Percentiles rank a stretch among this genome's conserved stretches.
Evolutionary conservation across 2,888 invertebrate genomes (phyloP).

Genomic region (Andrena chrysosceles): DNA sequence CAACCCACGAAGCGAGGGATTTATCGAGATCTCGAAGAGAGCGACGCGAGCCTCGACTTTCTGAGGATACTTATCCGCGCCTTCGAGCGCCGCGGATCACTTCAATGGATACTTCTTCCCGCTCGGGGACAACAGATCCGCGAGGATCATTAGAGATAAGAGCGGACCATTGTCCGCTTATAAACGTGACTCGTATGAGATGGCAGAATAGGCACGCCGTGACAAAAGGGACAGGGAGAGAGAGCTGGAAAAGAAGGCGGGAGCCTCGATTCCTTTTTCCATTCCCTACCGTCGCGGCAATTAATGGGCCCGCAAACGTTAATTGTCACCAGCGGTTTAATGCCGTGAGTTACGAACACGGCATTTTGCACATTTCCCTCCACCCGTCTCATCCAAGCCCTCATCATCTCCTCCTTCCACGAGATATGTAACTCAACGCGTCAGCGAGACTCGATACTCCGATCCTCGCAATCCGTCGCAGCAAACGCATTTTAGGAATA

Average conservation of each 20-base stretch:
- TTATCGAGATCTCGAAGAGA: conserved; percentile 37
- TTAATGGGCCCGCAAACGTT: conserved; percentile 61
- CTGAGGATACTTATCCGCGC: conserved; percentile 60
- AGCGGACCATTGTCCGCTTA: conserved; percentile 61
- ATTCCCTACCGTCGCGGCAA: conserved; percentile 50
- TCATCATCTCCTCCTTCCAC: neutral
- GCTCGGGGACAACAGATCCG: conserved; percentile 54
- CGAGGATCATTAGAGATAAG: conserved; percentile 70
- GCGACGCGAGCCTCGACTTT: conserved; percentile 26
- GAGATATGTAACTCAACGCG: conserved; percentile 9
- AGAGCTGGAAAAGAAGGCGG: conserved; percentile 41
- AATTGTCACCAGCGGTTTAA: conserved; percentile 65
- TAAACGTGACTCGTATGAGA: conserved; percentile 65
- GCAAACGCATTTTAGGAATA: neutral
- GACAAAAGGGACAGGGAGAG: conserved; percentile 32
- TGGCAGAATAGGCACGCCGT: conserved; percentile 45
- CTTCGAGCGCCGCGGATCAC: conserved; percentile 54
- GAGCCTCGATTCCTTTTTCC: conserved; percentile 39
- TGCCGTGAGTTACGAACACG: conserved; percentile 49
- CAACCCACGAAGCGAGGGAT: conserved; percentile 28
- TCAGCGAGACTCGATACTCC: conserved; percentile 21
- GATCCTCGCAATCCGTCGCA: neutral
- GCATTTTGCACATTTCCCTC: conserved; percentile 43
- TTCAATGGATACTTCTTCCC: conserved; percentile 62
- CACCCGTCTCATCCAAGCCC: neutral